Conservation (phyloP, 2,888 invertebrate genomes). For the Arctia plantaginis region DNA sequence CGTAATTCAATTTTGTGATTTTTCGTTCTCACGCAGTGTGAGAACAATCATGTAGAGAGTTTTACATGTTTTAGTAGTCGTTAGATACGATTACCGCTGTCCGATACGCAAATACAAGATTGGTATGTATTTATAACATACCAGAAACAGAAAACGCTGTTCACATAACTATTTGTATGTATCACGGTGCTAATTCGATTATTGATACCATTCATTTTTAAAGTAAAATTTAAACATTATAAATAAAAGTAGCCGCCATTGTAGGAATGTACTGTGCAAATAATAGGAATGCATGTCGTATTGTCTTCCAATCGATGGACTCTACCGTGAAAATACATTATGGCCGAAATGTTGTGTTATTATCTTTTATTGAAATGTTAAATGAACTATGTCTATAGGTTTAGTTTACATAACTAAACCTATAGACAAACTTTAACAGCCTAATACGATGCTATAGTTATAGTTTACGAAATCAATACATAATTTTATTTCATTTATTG, state of each 20-base stretch:
- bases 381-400: not conserved
- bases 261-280: slow-evolving; percentile 20
- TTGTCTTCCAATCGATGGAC: slow-evolving; percentile 6
- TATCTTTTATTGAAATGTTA: slow-evolving; percentile 2
- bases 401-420: not conserved
- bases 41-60: slow-evolving; percentile 72
- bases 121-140: slow-evolving; percentile 59
- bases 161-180: slow-evolving; percentile 50
- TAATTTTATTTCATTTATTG: not conserved
- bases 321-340: not conserved
- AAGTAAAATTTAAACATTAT: slow-evolving; percentile 31
- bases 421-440: not conserved
- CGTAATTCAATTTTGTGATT: slow-evolving; percentile 73
- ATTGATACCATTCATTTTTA: slow-evolving; percentile 47
- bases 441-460: not conserved
- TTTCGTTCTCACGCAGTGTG: slow-evolving; percentile 83
- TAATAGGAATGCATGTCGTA: slow-evolving; percentile 28
- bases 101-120: slow-evolving; percentile 74
- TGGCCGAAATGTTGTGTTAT: not conserved
- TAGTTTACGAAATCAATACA: not conserved
- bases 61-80: slow-evolving; percentile 70
- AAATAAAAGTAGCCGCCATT: slow-evolving; percentile 34
- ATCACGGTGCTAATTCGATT: slow-evolving; percentile 54
- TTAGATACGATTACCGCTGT: slow-evolving; percentile 67
- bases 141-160: slow-evolving; percentile 53